Base-by-base conservation (phyloP, 2,113 vertebrate species). In the Anhinga anhinga region DNA sequence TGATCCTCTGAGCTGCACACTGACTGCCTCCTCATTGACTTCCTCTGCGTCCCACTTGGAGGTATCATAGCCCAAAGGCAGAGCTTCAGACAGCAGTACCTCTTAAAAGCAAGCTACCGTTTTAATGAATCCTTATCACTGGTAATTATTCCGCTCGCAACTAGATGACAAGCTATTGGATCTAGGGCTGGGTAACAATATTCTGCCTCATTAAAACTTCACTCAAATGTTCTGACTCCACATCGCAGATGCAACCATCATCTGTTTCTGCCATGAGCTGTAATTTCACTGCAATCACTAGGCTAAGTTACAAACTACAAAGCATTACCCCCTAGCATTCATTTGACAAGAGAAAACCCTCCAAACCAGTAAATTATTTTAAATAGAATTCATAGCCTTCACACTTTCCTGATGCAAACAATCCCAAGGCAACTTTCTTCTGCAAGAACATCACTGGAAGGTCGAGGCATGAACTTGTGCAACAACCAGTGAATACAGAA, bases 191-290 rank as follows among this genome's bases (percentile, higher is more conserved):
- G 42, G 52, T 92, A 58, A 85, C 53, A 73, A 80, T 55, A 91
- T 83, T 83, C 77, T 73, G 53, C 74, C 87, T 86, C 82, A 80
- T 95, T 96, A 96, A 93, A 97, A 91, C 38, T 58, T 89, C 79
- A 81, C 72, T 82, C 70, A 80, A 32, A 69, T 27, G 5, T 45
- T 83, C 67, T 83, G n/a, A 73, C 27, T 74, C 52, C 44, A 32
- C 7, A 0, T 30, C 1, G 0, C 52, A 59, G 49, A 45, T 38
- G 66, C 30, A 82, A 18, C 45, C 53, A 30, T 82, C 84, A 38
- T 70, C 82, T 66, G 72, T 69, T 90, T 71, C 83, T 87, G 53
- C 66, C 67, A 88, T 0, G 0, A 90, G 70, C 62, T 79, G 32
- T 45, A 77, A 73, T 91, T 86, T 73, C 55, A 21, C 38, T 29